Evolutionary conservation across 2,113 vertebrate genomes (phyloP).

Genomic region (Paradoxurus hermaphroditus): DNA sequence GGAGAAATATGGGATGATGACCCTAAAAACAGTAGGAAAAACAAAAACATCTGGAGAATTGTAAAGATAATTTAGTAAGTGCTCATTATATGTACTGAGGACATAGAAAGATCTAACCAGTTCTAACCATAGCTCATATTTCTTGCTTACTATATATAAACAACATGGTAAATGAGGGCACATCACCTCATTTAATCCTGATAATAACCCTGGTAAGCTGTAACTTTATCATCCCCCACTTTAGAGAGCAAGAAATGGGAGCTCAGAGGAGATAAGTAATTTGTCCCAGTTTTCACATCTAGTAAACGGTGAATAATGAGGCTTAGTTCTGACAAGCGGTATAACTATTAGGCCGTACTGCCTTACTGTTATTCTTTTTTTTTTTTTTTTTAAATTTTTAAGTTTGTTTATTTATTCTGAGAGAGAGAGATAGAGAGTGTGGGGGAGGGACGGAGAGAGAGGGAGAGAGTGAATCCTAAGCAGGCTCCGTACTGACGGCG

Average conservation of each 20-base stretch:
- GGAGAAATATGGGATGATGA: not conserved
- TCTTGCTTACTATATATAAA: not conserved
- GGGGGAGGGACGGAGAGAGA: too few species aligned
- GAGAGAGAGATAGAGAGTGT: too few species aligned
- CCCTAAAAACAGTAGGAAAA: not conserved
- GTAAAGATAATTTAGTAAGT: not conserved
- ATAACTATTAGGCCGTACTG: not conserved
- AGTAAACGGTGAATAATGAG: not conserved
- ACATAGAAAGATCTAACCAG: not conserved
- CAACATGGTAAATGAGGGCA: not conserved
- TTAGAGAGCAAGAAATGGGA: not conserved
- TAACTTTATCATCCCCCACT: not conserved
- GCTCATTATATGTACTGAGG: not conserved
- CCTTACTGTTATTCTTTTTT: not conserved
- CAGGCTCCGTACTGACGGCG: too few species aligned
- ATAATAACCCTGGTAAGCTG: not conserved
- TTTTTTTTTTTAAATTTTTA: too few species aligned
- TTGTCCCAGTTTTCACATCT: not conserved
- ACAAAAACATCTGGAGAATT: not conserved
- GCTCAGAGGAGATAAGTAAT: not conserved
- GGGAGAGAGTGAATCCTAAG: too few species aligned
- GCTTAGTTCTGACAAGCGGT: not conserved
- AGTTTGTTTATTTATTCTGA: too few species aligned
- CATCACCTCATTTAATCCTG: not conserved
- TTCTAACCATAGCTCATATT: not conserved